Conservation (phyloP, 2,797 vertebrate genomes). For the Phrynocephalus vlangalii region DNA sequence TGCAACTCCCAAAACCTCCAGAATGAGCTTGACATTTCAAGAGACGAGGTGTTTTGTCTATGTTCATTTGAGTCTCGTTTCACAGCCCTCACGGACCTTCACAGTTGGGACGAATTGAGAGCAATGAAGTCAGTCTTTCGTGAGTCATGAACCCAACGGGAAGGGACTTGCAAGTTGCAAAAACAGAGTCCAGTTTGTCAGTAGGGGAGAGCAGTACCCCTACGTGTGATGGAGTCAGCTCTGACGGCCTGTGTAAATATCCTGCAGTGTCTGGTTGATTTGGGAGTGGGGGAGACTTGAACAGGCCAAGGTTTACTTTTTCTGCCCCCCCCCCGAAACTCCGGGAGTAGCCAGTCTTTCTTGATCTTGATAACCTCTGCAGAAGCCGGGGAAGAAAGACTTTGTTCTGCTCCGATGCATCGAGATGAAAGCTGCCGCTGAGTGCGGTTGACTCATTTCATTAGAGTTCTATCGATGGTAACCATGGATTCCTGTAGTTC, state of each 20-base stretch:
- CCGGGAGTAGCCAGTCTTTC: neutral
- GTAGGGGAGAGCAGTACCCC: neutral
- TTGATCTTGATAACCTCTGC: neutral
- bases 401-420: neutral
- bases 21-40: neutral
- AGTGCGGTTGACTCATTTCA: conserved; percentile 21
- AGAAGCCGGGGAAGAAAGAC: neutral
- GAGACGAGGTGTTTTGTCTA: neutral
- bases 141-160: neutral
- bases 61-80: too few relatives aligned
- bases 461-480: neutral
- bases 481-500: conserved; percentile 10
- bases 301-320: too few relatives aligned
- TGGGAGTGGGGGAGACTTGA: too few relatives aligned
- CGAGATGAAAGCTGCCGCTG: neutral
- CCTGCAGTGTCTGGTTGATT: neutral
- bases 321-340: neutral
- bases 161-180: neutral
- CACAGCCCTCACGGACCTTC: neutral
- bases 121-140: neutral
- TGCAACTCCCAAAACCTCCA: neutral
- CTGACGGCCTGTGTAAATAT: neutral
- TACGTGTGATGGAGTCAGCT: neutral
- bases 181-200: neutral
- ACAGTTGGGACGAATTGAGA: neutral